Evolutionary conservation across 2,888 invertebrate genomes (phyloP), one percentile per base, ranked within the genome.

Genomic region (Phyto melanocephala): DNA sequence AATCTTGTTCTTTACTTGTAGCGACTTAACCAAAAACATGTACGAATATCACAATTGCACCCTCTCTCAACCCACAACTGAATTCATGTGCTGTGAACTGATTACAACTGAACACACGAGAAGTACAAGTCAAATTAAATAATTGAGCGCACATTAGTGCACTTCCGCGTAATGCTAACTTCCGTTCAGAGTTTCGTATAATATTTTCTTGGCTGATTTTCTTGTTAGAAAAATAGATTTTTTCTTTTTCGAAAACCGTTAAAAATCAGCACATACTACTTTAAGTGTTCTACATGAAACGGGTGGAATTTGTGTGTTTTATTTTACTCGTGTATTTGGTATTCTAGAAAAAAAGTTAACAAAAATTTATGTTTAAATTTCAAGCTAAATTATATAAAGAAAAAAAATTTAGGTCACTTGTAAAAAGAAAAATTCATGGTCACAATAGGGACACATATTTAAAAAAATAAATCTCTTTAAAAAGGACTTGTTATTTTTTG

Each of bases 91-190:
- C 63, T 47, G 54, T 40, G 47, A 62, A 56, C 78, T 70, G 78
- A 78, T 62, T 50, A 47, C 24, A 77, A 28, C 20, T 42, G 54
- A 42, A 45, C 20, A 52, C 42, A 74, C 35, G 35, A 62, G 33
- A 1, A 62, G 50, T 70, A 67, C 65, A 70, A 67, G 65, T 58
- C 78, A 82, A 82, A 82, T 82, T 82, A 79, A 71, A 82, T 82
- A 82, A 82, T 82, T 82, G 82, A 79, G 79, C 75, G 62, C 82
- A 79, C 79, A 75, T 79, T 82, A 79, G 82, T 82, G 79, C 82
- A 82, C 82, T 82, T 82, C 82, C 82, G 78, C 75, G 82, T 82
- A 82, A 82, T 79, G 71, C 65, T 82, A 75, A 77, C 75, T 79
- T 82, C 82, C 82, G 74, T 75, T 75, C 42, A 22, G 52, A 75